Evolutionary conservation across 2,113 vertebrate genomes (phyloP), one percentile per base, ranked within the genome.

Genomic region (Dunckerocampus dactyliophorus): DNA sequence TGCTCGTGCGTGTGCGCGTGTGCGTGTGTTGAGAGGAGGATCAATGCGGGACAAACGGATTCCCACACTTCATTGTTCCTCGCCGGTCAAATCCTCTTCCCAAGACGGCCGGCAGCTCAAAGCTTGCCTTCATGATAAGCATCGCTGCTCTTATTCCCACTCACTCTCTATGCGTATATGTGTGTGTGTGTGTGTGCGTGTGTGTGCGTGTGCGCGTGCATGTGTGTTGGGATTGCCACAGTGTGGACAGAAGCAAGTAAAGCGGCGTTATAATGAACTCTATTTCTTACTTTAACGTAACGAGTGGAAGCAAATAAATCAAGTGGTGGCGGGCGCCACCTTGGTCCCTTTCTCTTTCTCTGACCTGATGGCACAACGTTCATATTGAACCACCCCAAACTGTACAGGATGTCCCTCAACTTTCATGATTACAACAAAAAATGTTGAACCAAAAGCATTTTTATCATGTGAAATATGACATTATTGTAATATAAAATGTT

Each of bases 41-140:
- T 90, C 89, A 90, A 90, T 89, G 89, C 86, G 53, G 84, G 85
- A 88, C 80, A 85, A 87, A 85, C 83, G 72, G 85, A 88, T 92
- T 92, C 90, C 90, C 91, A 92, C 89, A 89, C 88, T 88, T 89
- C 90, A 91, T 88, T 89, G 88, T 89, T 84, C 85, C 76, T 69
- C 83, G 81, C 83, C 76, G 71, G 79, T 78, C 77, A 81, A 88
- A 88, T 88, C 87, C 82, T 87, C 86, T 87, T 82, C 83, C 81
- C 76, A 79, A 82, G 84, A 83, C 70, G 68, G 84, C 75, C 73
- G 69, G 80, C 82, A 86, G 85, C 89, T 91, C 89, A 89, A 89
- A 89, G 90, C 88, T 82, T 88, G 76, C 76, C 86, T 90, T 91
- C 89, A 88, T 92, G 89, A 83, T 88, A 89, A 87, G 82, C 84